Base-by-base conservation (phyloP, 2,113 vertebrate genomes). In the Barnardius zonarius region DNA sequence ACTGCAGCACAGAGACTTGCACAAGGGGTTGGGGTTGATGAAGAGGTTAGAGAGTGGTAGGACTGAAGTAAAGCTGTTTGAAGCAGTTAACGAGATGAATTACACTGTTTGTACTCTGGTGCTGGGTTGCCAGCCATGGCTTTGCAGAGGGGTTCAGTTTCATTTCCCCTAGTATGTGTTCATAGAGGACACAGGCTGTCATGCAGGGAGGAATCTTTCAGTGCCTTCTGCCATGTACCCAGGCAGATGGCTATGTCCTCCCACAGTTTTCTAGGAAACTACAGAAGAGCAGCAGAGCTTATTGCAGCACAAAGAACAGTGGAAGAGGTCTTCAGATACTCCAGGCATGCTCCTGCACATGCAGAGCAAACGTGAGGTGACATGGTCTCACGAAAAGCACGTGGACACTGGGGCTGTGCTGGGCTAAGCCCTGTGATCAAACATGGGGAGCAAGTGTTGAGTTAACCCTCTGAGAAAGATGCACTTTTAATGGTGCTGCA, bases 11-110 rank as follows among this genome's bases (percentile, higher is more conserved):
- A 0, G 16, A 62, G 75, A 41, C 59, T 86, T 24, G 46, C 5
- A 1, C 0, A 0, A 62, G 64, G 55, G 51, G 19, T 31, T 0
- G 0, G 11, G 49, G 51, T 24, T 78, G 24, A 27, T 25, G 44
- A 64, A 48, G n/a, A 59, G 61, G 61, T 66, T 55, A 68, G 35
- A 62, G 85, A 39, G 87, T 18, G 68, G 31, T 57, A 46, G 83
- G 54, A 13, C 25, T 69, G 30, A n/a, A 51, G 67, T 13, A 70
- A 89, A 94, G n/a, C 86, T 88, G 86, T 70, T 39, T 8, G 27
- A 87, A 66, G 64, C 84, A 66, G 57, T 66, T 72, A n/a, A 46
- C 6, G 4, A 72, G 70, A 43, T 30, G 39, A 49, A 59, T 69
- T 18, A 14, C 7, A 28, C 41, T 80, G 81, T 69, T 75, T 68